These are phyloP conservation scores for Entomobrya proxima DNA, from an alignment of 2,888 invertebrate species.

Conservation along the genomic window DNA sequence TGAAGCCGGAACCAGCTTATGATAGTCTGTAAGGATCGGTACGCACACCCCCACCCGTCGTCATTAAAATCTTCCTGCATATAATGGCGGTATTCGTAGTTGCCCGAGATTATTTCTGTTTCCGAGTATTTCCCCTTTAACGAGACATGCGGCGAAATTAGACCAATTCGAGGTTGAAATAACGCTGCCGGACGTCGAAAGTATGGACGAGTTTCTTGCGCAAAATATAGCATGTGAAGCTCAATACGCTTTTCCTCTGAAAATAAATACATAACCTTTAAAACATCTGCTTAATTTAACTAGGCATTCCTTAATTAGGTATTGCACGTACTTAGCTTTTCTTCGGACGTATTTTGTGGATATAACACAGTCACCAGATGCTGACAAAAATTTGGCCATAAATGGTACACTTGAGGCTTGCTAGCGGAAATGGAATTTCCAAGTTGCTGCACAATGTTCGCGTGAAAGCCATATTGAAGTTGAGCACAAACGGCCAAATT, in stretches of 20 bases:
- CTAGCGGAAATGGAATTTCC: slow-evolving; percentile 74
- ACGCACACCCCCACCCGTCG: slow-evolving; percentile 99
- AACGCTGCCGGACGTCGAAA: slow-evolving; percentile 82
- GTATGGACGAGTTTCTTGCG: slow-evolving; percentile 84
- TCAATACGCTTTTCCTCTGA: slow-evolving; percentile 83
- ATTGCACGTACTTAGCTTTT: slow-evolving; percentile 81
- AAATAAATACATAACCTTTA: slow-evolving; percentile 73
- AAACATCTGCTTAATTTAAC: not conserved
- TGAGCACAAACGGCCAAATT: slow-evolving; percentile 72
- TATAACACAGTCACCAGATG: slow-evolving; percentile 88
- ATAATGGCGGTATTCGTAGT: slow-evolving; percentile 97
- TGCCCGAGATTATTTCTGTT: slow-evolving; percentile 82
- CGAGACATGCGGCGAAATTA: slow-evolving; percentile 73
- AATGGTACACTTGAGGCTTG: slow-evolving; percentile 85
- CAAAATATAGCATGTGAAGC: slow-evolving; percentile 85
- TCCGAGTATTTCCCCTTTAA: slow-evolving; percentile 76
- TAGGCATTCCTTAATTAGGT: not conserved
- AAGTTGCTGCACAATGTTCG: slow-evolving; percentile 73
- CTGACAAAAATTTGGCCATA: slow-evolving; percentile 84
- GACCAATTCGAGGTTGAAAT: slow-evolving; percentile 67
- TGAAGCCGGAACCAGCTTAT: slow-evolving; percentile 94
- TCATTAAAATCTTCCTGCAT: slow-evolving; percentile 96
- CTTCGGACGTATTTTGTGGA: slow-evolving; percentile 83
- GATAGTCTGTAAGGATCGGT: slow-evolving; percentile 96
- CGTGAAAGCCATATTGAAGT: slow-evolving; percentile 71